phyloP scores from a whole-genome alignment of 1,140 invertebrate species.

The Zaprionus nigranus region DNA sequence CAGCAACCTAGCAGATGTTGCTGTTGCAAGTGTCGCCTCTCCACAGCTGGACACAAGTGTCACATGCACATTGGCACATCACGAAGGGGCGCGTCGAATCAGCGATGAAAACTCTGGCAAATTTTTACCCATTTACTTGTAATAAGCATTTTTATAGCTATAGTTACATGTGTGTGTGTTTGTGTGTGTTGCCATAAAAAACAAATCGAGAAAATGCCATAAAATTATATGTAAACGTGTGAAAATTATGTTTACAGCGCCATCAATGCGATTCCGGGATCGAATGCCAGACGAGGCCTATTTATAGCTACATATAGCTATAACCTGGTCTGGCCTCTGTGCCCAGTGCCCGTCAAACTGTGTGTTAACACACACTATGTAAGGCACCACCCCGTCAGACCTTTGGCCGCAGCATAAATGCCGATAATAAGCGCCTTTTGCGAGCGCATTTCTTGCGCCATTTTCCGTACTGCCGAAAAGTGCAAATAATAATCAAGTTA shows the following conservation, averaged over 20 bases:
- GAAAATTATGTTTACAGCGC: constrained; percentile 16
- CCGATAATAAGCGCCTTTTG: constrained; percentile 74
- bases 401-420: constrained; percentile 65
- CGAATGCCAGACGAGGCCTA: background rate
- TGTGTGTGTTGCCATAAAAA: background rate
- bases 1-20: constrained; percentile 43
- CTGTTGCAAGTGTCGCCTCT: constrained; percentile 21
- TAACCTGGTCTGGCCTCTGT: background rate
- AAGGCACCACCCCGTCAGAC: constrained; percentile 25
- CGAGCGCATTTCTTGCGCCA: constrained; percentile 35
- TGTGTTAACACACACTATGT: constrained; percentile 11
- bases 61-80: constrained; percentile 22
- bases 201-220: constrained; percentile 7
- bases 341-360: constrained; percentile 36
- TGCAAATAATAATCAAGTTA: constrained; percentile 48
- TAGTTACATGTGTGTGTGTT: background rate
- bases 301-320: background rate
- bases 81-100: constrained; percentile 39
- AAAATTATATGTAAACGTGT: constrained; percentile 14
- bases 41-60: constrained; percentile 43
- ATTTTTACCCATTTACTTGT: constrained; percentile 10
- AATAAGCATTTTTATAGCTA: constrained; percentile 1
- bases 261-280: constrained; percentile 7
- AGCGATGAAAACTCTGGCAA: constrained; percentile 33
- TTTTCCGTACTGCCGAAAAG: constrained; percentile 46